phyloP scores from a whole-genome alignment of 1,140 invertebrate genomes.

The Drosophila albomicans region DNA sequence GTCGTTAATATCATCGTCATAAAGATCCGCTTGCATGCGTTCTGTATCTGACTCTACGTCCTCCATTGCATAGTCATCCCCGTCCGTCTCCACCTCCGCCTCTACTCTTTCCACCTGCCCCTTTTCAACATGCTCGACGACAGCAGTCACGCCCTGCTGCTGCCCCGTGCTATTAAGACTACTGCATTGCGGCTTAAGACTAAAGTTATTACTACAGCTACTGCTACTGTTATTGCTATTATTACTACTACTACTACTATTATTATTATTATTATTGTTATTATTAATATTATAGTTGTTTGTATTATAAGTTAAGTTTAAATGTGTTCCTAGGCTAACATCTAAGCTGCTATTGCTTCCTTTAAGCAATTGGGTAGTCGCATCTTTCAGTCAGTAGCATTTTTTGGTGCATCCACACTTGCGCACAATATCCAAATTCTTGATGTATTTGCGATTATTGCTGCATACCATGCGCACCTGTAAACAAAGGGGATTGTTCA shows the following conservation, averaged over 20 bases:
- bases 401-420: constrained; percentile 96
- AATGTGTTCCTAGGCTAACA: constrained; percentile 84
- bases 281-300: constrained; percentile 48
- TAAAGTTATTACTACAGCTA: constrained; percentile 72
- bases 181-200: constrained; percentile 61
- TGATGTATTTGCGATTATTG: constrained; percentile 96
- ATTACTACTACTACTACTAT: constrained; percentile 39
- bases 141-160: constrained; percentile 39
- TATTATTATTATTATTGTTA: constrained; percentile 37
- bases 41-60: constrained; percentile 57
- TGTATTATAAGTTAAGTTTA: constrained; percentile 77
- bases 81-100: constrained; percentile 22
- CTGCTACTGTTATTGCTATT: constrained; percentile 50
- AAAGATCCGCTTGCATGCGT: constrained; percentile 79
- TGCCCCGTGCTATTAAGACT: constrained; percentile 58
- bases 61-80: constrained; percentile 69
- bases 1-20: constrained; percentile 63
- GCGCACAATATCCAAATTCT: constrained; percentile 97
- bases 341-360: constrained; percentile 84
- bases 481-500: constrained; percentile 15
- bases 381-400: constrained; percentile 89
- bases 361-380: constrained; percentile 84
- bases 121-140: background rate
- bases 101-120: constrained; percentile 8
- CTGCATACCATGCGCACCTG: constrained; percentile 95